These are phyloP conservation scores for Crotalus helleri DNA, from an alignment of 2,113 vertebrate genomes.

Conservation along the genomic window DNA sequence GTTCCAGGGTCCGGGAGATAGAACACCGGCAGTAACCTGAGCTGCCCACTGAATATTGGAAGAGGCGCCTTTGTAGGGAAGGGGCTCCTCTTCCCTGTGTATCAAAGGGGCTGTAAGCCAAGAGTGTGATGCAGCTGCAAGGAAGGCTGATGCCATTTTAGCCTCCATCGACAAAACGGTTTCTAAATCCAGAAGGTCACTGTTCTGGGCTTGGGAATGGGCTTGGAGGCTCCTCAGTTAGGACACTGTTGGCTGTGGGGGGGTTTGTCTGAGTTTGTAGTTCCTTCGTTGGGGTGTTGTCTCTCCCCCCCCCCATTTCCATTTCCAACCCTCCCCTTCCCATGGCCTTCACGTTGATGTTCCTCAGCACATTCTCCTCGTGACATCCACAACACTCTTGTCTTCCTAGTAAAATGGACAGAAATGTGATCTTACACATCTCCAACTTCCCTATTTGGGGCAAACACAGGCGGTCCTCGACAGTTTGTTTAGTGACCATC, in stretches of 20 bases:
- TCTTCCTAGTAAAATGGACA: not conserved
- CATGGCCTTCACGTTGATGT: too few species aligned
- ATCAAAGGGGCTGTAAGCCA: fast-evolving
- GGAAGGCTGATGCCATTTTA: not conserved
- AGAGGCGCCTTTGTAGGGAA: not conserved
- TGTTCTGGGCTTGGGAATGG: not conserved
- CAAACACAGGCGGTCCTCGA: too few species aligned
- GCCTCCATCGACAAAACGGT: not conserved
- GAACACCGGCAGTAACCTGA: not conserved
- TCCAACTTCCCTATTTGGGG: too few species aligned
- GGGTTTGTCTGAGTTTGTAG: too few species aligned
- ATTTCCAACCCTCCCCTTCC: not conserved
- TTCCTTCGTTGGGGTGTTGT: not conserved
- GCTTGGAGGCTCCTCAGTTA: not conserved
- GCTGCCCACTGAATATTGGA: not conserved
- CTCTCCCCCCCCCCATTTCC: too few species aligned
- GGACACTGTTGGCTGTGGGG: too few species aligned
- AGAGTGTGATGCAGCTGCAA: not conserved
- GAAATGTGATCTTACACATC: too few species aligned
- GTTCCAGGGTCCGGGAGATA: not conserved
- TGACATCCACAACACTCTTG: not conserved
- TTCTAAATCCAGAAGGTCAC: not conserved
- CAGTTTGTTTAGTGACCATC: too few species aligned
- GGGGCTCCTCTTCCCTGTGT: not conserved
- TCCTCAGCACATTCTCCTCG: too few species aligned